These are phyloP conservation scores for Eira barbara DNA, from an alignment of 2,113 vertebrate species.

Conservation along the genomic window DNA sequence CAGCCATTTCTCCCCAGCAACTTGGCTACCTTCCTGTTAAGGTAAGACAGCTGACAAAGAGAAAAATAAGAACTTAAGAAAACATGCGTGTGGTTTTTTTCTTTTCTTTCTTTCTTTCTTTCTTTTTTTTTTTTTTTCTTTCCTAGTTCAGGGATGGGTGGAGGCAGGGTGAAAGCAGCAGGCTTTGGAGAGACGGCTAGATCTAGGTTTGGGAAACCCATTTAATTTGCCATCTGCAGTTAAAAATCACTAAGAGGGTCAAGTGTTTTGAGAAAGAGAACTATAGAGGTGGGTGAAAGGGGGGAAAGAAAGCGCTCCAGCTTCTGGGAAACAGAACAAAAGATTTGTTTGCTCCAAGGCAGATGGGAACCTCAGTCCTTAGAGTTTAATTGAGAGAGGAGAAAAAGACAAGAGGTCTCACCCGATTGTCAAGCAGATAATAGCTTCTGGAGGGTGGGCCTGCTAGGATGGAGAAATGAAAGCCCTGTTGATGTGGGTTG, in stretches of 20 bases:
- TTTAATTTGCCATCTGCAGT: constrained; percentile 62
- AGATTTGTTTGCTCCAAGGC: constrained; percentile 54
- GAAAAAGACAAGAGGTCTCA: constrained; percentile 59
- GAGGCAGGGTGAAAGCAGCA: background rate
- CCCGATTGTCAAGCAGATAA: constrained; percentile 54
- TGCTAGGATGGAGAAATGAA: constrained; percentile 21
- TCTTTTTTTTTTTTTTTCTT: background rate
- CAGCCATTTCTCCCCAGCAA: background rate
- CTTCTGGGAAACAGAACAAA: constrained; percentile 61
- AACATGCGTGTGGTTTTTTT: background rate
- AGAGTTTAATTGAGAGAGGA: constrained; percentile 48
- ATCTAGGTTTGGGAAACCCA: constrained; percentile 45
- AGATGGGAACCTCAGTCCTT: constrained; percentile 50
- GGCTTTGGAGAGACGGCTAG: background rate
- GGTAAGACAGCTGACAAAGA: background rate
- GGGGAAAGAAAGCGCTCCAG: background rate
- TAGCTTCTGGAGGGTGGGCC: constrained; percentile 57
- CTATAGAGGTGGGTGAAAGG: constrained; percentile 46
- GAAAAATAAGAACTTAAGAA: background rate
- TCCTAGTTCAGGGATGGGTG: background rate
- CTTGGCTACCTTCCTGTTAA: background rate
- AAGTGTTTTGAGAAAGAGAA: constrained; percentile 64
- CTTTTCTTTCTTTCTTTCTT: no score
- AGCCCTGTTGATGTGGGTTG: background rate
- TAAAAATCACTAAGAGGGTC: constrained; percentile 52